Evolutionary conservation across 2,797 vertebrate species (phyloP).

Genomic region (Danio aesculapii): DNA sequence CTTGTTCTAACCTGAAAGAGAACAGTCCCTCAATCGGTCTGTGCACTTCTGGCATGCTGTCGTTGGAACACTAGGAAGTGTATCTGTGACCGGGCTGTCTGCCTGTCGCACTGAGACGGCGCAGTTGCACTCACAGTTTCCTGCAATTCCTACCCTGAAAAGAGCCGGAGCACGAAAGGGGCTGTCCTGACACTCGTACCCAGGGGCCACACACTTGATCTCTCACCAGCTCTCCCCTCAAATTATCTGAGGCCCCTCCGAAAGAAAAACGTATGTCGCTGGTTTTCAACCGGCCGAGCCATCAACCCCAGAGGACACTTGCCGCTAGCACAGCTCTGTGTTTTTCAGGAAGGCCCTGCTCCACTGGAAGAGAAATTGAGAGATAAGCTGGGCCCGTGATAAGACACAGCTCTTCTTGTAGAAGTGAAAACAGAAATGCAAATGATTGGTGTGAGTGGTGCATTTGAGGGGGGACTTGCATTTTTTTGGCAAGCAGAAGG

Average conservation of each 20-base stretch:
- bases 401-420: constrained; percentile 67
- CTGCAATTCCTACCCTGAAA: constrained; percentile 61
- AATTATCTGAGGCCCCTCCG: constrained; percentile 67
- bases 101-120: constrained; percentile 69
- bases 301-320: constrained; percentile 61
- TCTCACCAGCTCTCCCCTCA: constrained; percentile 58
- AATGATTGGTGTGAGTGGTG: constrained; percentile 67
- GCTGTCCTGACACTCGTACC: constrained; percentile 63
- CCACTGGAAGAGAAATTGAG: constrained; percentile 77
- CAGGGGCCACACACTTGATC: constrained; percentile 59
- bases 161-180: constrained; percentile 60
- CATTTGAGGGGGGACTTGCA: not conserved
- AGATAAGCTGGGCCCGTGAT: constrained; percentile 77
- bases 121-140: constrained; percentile 66
- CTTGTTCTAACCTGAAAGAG: too few relatives aligned
- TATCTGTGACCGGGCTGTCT: constrained; percentile 62
- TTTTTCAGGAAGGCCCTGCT: constrained; percentile 81
- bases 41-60: constrained; percentile 53
- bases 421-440: constrained; percentile 73
- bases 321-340: constrained; percentile 72
- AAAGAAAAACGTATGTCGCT: constrained; percentile 60
- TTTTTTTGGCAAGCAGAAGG: constrained; percentile 65
- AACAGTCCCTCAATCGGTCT: constrained; percentile 47
- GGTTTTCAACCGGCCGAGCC: constrained; percentile 47
- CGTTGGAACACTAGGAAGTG: constrained; percentile 53